Base-by-base conservation (phyloP, 2,113 vertebrate species). In the Forbesichthys papilliferus region DNA sequence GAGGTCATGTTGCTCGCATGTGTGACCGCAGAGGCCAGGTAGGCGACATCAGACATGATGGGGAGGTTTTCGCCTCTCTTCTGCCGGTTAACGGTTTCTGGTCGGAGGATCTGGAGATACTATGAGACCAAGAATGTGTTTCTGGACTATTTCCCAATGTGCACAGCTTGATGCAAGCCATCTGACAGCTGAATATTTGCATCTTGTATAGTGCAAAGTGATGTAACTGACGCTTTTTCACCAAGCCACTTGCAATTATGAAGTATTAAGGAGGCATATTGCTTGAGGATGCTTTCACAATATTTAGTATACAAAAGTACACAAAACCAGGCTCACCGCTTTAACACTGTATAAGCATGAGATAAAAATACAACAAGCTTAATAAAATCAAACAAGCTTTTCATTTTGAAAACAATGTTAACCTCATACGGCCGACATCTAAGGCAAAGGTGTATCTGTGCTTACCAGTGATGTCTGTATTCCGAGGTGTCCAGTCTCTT, bases 41-140 rank as follows among this genome's bases (percentile, higher is more conserved):
- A 63, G 11, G 57, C 1, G 49, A 77, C 68, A 14, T 73, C 67
- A 2, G 82, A 49, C 89, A 88, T 90, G 79, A 56, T 64, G 48
- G 51, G 4, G 62, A 20, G 34, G 59, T 46, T 36, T 48, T 5
- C 60, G 36, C 4, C 54, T n/a, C 62, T 34, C 59, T 68, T 36
- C 27, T 14, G 8, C 61, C 64, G 58, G 11, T 20, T 27, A 27
- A 27, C 27, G 27, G 27, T 27, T 27, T 27, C 27, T 27, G 27
- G 27, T 27, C 27, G 27, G 27, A 27, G 2, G 27, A 27, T 27
- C 27, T 27, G 18, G 48, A 51, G 10, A n/a, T 13, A 5, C 36
- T 42, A 6, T 6, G 36, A 42, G 36, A 42, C 7, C 5, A 42
- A 42, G 36, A 42, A 42, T 42, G 36, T 42, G 7, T 42, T 42